Evolutionary conservation across 1,140 invertebrate genomes (phyloP).

Genomic region (Brachionus sp.): DNA sequence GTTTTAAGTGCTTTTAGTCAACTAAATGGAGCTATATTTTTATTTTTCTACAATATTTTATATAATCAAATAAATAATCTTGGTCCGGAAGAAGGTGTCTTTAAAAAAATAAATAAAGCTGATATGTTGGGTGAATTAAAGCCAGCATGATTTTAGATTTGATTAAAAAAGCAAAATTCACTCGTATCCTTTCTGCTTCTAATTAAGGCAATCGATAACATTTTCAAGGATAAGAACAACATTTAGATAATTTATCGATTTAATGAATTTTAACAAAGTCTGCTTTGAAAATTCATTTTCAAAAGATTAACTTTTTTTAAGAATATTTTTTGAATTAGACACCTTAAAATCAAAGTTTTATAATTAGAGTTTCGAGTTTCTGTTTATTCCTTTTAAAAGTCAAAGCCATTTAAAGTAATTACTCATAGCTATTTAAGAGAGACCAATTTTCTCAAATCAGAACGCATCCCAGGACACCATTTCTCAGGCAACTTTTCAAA

Average conservation of each 20-base stretch:
- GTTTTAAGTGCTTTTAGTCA: background rate
- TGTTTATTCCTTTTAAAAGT: background rate
- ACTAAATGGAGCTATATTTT: background rate
- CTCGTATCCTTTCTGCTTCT: background rate
- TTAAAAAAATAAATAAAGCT: background rate
- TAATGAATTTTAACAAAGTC: background rate
- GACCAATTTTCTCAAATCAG: background rate
- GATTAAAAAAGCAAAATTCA: background rate
- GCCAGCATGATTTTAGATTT: background rate
- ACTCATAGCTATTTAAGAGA: background rate
- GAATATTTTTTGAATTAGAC: background rate
- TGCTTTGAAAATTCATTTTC: background rate
- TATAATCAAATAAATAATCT: background rate
- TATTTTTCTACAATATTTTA: background rate
- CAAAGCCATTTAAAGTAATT: background rate
- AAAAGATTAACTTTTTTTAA: background rate
- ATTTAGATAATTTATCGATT: slow-evolving; percentile 5
- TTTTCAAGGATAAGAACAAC: background rate
- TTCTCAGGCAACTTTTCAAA: slow-evolving; percentile 3
- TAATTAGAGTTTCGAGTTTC: background rate
- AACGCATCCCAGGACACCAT: background rate
- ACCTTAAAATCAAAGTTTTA: background rate
- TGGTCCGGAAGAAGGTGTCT: slow-evolving; percentile 2
- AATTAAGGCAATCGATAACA: background rate
- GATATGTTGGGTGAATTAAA: background rate